Percentiles rank a stretch among this genome's conserved stretches.
These are phyloP conservation scores for Artemia sinica DNA, from an alignment of 2,888 invertebrate species.

Conservation along the genomic window DNA sequence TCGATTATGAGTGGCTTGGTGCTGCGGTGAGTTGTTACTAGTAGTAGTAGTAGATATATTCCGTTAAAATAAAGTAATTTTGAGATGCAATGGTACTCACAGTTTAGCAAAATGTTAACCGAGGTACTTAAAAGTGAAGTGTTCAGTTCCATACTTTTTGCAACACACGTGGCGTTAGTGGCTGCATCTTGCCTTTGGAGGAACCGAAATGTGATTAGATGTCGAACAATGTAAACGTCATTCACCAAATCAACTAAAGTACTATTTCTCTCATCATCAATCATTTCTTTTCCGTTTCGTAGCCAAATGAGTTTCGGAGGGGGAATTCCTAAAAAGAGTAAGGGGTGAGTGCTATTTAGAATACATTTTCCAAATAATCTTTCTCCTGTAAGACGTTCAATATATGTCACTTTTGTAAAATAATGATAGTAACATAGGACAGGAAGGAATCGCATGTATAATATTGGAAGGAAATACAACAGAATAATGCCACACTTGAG, in stretches of 20 bases:
- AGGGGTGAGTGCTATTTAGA: too few relatives aligned
- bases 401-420: too few relatives aligned
- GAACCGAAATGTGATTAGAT: slow-evolving; percentile 3
- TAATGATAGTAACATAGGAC: too few relatives aligned
- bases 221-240: slow-evolving; percentile 6
- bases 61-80: too few relatives aligned
- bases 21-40: too few relatives aligned
- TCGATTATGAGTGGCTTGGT: too few relatives aligned
- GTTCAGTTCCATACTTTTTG: background rate
- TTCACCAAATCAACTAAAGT: slow-evolving; percentile 3
- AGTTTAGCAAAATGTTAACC: background rate
- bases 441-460: too few relatives aligned
- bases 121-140: background rate
- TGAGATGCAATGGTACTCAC: background rate
- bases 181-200: background rate
- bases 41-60: too few relatives aligned
- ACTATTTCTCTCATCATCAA: slow-evolving; percentile 11
- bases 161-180: slow-evolving; percentile 6
- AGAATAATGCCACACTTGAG: too few relatives aligned
- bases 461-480: too few relatives aligned
- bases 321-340: background rate
- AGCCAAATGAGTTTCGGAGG: slow-evolving; percentile 14
- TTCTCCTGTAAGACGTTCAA: too few relatives aligned
- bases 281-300: slow-evolving; percentile 2
- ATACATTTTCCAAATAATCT: too few relatives aligned